Evolutionary conservation across 2,113 vertebrate species (phyloP).

Genomic region (Dromaius novaehollandiae): DNA sequence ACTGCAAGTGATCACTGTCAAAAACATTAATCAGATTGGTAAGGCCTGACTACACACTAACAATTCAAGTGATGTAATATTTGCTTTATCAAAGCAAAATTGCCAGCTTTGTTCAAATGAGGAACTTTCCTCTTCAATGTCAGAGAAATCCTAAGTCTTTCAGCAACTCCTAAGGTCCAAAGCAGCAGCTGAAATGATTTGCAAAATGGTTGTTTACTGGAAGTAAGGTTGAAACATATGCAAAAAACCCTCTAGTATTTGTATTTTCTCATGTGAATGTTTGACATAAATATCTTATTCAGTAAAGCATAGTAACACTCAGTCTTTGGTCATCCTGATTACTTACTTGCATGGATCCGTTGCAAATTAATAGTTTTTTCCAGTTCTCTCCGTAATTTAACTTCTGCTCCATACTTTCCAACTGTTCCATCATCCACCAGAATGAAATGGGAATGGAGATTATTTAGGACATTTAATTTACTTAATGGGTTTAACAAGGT

Average conservation of each 20-base stretch:
- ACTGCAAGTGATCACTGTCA: neutral
- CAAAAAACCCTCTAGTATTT: neutral
- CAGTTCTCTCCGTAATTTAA: constrained; percentile 90
- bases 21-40: neutral
- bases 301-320: neutral
- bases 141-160: neutral
- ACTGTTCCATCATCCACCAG: constrained; percentile 98
- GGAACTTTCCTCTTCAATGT: neutral
- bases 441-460: constrained; percentile 97
- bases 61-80: neutral
- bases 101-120: neutral
- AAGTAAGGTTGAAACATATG: neutral
- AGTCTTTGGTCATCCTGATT: neutral
- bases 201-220: neutral
- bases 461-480: constrained; percentile 97
- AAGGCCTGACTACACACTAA: neutral
- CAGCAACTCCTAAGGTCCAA: neutral
- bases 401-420: constrained; percentile 96
- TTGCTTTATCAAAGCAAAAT: neutral
- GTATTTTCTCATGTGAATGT: neutral
- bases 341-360: constrained; percentile 96
- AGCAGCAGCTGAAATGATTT: neutral
- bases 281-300: neutral
- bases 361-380: constrained; percentile 98
- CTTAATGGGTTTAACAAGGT: constrained; percentile 96